phyloP scores from a whole-genome alignment of 1,140 invertebrate species.

The Brachionus plicatilis region DNA sequence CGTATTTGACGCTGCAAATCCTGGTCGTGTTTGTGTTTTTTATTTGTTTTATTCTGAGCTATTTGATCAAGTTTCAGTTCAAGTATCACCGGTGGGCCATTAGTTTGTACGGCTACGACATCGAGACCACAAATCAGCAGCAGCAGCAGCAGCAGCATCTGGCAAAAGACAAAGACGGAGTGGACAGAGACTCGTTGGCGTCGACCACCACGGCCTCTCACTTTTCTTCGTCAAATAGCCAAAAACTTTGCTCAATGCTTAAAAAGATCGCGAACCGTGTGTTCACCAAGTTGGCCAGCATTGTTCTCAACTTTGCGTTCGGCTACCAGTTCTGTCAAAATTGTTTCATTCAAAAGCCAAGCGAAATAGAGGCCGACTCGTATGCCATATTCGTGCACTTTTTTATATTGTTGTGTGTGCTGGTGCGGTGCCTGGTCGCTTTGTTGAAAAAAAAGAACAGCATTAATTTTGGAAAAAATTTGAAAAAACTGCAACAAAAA shows the following conservation, averaged over 20 bases:
- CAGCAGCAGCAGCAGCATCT: too few species aligned
- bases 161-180: not conserved
- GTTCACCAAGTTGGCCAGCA: conserved; percentile 24
- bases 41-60: conserved; percentile 29
- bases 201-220: conserved; percentile 21
- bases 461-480: not conserved
- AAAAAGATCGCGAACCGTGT: not conserved
- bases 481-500: conserved; percentile 26
- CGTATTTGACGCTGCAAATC: conserved; percentile 21
- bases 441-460: not conserved
- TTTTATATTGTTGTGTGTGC: not conserved
- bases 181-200: not conserved
- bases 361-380: not conserved
- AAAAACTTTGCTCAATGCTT: not conserved
- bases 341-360: conserved; percentile 8
- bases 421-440: not conserved
- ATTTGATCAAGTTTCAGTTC: conserved; percentile 38
- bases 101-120: conserved; percentile 24
- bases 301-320: not conserved
- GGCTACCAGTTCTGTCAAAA: conserved; percentile 38
- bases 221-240: not conserved
- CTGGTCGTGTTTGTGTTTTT: conserved; percentile 29
- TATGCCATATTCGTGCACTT: not conserved
- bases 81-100: conserved; percentile 20
- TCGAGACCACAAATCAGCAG: not conserved